These are phyloP conservation scores for Epiblema foenella DNA, from an alignment of 2,888 invertebrate genomes.

Conservation along the genomic window DNA sequence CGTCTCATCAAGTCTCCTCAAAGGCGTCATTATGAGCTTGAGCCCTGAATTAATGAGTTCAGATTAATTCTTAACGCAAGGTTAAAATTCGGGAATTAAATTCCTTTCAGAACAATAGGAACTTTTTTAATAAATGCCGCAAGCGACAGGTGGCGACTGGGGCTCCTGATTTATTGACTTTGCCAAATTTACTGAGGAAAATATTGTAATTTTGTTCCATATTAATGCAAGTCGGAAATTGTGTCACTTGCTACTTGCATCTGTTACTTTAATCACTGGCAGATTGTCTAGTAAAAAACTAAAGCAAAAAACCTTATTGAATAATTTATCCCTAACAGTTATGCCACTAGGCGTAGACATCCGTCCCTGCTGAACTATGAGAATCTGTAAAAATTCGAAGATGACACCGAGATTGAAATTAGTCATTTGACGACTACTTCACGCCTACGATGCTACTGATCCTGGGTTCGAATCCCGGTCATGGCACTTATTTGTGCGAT, in stretches of 20 bases:
- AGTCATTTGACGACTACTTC: too few relatives aligned
- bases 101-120: slow-evolving; percentile 60
- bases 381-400: too few relatives aligned
- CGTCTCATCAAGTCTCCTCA: slow-evolving; percentile 20
- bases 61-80: slow-evolving; percentile 57
- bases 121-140: slow-evolving; percentile 77
- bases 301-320: too few relatives aligned
- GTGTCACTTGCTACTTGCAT: slow-evolving; percentile 28
- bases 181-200: slow-evolving; percentile 60
- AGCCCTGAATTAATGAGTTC: slow-evolving; percentile 44
- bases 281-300: not conserved
- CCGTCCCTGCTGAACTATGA: too few relatives aligned
- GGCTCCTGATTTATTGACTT: slow-evolving; percentile 70
- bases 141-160: slow-evolving; percentile 67
- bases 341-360: too few relatives aligned
- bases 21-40: slow-evolving; percentile 31
- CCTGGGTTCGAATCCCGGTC: too few relatives aligned
- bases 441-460: too few relatives aligned
- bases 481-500: too few relatives aligned
- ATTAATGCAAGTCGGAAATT: slow-evolving; percentile 42
- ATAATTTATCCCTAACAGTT: too few relatives aligned
- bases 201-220: slow-evolving; percentile 49
- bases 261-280: slow-evolving; percentile 9
- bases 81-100: slow-evolving; percentile 66
- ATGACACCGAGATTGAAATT: too few relatives aligned